These are phyloP conservation scores for Caenorhabditis sp. DNA, from an alignment of 2,888 invertebrate genomes.

Conservation along the genomic window DNA sequence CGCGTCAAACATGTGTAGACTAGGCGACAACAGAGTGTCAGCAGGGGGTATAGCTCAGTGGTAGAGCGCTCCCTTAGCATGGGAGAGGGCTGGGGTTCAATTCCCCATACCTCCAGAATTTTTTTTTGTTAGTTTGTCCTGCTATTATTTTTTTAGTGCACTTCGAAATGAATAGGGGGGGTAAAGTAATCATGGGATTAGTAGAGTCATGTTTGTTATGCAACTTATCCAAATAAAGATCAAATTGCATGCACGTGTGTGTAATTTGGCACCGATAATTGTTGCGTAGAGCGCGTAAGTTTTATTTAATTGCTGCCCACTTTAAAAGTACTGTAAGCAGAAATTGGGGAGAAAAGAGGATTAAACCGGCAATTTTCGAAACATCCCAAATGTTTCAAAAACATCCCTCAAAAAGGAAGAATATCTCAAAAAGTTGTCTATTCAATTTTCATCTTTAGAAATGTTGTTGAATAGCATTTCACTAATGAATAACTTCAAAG, in stretches of 20 bases:
- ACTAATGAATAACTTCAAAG: neutral
- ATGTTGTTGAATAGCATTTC: too few relatives aligned
- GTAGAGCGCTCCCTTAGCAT: constrained; percentile 64
- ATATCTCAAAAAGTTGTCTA: too few relatives aligned
- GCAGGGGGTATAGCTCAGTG: constrained; percentile 59
- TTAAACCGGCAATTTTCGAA: too few relatives aligned
- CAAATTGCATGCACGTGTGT: neutral
- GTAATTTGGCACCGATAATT: constrained; percentile 1
- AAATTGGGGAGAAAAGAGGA: too few relatives aligned
- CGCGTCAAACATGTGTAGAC: neutral
- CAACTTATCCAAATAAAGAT: constrained; percentile 13
- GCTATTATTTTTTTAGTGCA: neutral
- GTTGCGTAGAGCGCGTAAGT: neutral
- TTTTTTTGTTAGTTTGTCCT: neutral
- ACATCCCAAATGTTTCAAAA: too few relatives aligned
- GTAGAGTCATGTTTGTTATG: constrained; percentile 33
- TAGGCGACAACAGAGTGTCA: neutral
- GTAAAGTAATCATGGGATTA: neutral
- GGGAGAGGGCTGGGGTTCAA: constrained; percentile 60
- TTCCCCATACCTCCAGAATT: constrained; percentile 53
- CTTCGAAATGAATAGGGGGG: neutral
- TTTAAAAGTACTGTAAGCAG: too few relatives aligned
- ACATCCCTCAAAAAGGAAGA: too few relatives aligned
- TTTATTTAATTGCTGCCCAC: neutral
- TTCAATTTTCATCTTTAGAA: too few relatives aligned